Evolutionary conservation across 2,888 invertebrate genomes (phyloP).

Genomic region (Augiades crinisus): DNA sequence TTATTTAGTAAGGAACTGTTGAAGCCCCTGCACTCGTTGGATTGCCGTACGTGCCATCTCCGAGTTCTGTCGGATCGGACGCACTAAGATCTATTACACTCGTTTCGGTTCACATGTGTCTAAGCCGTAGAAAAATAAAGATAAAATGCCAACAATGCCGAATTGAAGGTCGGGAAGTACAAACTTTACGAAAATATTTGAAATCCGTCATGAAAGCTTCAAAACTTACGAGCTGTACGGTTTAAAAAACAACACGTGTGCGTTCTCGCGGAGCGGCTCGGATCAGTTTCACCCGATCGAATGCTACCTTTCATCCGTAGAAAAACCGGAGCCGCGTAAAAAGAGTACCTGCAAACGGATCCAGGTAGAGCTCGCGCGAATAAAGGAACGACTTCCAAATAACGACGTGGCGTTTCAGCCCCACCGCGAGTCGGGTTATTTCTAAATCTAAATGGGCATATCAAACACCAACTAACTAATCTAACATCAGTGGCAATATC

Average conservation of each 20-base stretch:
- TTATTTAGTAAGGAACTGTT: too few species aligned
- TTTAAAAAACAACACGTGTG: conserved; percentile 9
- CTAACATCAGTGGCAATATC: too few species aligned
- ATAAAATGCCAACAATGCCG: not conserved
- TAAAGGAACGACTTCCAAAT: not conserved
- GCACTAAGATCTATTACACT: conserved; percentile 69
- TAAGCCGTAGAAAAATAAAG: not conserved
- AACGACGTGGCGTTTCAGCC: too few species aligned
- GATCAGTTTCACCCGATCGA: conserved; percentile 22
- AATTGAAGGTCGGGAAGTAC: too few species aligned
- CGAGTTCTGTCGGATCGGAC: conserved; percentile 54
- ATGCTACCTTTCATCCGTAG: conserved; percentile 20
- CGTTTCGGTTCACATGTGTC: too few species aligned
- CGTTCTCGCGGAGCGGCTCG: conserved; percentile 8
- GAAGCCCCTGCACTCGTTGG: too few species aligned
- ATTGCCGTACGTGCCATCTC: conserved; percentile 59
- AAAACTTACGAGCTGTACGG: not conserved
- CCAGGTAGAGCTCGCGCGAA: conserved; percentile 53
- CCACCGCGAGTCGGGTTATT: too few species aligned
- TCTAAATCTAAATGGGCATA: too few species aligned
- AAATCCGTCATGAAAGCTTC: not conserved
- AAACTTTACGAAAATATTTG: not conserved
- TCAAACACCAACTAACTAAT: too few species aligned
- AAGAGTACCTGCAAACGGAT: conserved; percentile 46
- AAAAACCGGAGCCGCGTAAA: conserved; percentile 33